Evolutionary conservation across 2,888 invertebrate genomes (phyloP).

Genomic region (Helleia helle): DNA sequence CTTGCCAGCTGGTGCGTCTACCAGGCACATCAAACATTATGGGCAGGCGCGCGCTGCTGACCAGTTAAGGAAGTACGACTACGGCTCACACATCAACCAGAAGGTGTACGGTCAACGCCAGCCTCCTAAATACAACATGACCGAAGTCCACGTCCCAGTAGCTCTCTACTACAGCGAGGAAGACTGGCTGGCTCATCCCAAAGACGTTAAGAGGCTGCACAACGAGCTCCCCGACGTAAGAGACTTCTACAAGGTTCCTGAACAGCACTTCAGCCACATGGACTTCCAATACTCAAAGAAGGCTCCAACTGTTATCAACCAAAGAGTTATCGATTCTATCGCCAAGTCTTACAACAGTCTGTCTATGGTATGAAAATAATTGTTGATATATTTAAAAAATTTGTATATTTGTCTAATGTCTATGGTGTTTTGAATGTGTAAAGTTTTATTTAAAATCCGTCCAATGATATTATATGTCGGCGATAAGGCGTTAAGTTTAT

Average conservation of each 20-base stretch:
- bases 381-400: not conserved
- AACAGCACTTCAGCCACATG: conserved; percentile 56
- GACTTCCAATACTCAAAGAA: conserved; percentile 59
- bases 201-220: conserved; percentile 72
- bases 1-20: conserved; percentile 73
- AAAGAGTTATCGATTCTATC: conserved; percentile 27
- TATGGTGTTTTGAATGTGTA: not conserved
- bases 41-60: conserved; percentile 59
- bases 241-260: conserved; percentile 69
- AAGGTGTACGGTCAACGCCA: conserved; percentile 42
- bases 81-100: conserved; percentile 44
- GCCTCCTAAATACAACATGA: conserved; percentile 52
- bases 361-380: not conserved
- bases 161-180: conserved; percentile 59
- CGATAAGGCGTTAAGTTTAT: not conserved
- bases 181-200: conserved; percentile 78
- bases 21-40: conserved; percentile 69
- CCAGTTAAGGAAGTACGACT: conserved; percentile 53
- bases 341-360: not conserved
- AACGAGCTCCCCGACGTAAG: conserved; percentile 70
- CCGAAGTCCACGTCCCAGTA: conserved; percentile 51
- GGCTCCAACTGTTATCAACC: conserved; percentile 48
- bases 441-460: not conserved
- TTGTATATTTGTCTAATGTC: not conserved
- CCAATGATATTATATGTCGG: not conserved